These are phyloP conservation scores for Neoitamus cyanurus DNA, from an alignment of 2,888 invertebrate species.

Conservation along the genomic window DNA sequence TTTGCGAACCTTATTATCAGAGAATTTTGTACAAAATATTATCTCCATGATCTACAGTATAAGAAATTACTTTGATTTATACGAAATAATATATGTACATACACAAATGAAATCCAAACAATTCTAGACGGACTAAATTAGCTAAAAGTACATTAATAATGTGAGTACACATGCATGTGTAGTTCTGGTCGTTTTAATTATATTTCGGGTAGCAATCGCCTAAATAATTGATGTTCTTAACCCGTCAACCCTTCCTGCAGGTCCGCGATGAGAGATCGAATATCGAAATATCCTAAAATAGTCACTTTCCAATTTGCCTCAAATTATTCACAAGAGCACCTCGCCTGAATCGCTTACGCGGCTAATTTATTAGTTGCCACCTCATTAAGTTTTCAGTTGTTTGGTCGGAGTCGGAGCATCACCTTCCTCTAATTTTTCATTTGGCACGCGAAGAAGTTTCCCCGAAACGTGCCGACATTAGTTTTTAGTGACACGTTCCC, in stretches of 20 bases:
- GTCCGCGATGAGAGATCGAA: neutral
- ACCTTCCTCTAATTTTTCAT: neutral
- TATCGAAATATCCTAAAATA: neutral
- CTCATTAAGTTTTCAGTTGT: conserved; percentile 21
- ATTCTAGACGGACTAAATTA: no score
- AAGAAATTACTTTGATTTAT: no score
- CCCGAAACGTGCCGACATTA: neutral
- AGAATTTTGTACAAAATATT: no score
- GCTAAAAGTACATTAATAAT: no score
- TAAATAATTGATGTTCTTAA: neutral
- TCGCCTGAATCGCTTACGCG: neutral
- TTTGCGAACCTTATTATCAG: no score
- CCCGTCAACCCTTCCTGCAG: neutral
- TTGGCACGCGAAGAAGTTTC: neutral
- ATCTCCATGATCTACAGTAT: no score
- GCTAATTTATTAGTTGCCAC: conserved; percentile 32
- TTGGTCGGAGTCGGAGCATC: neutral
- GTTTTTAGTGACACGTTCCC: conserved; percentile 25
- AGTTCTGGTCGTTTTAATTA: neutral
- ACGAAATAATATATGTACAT: no score
- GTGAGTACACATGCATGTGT: no score
- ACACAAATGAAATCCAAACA: no score
- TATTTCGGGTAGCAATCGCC: no score
- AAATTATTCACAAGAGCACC: neutral
- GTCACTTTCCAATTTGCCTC: neutral